Evolutionary conservation across 2,797 vertebrate genomes (phyloP), one percentile per base, ranked within the genome.

Genomic region (Eulemur coronatus): DNA sequence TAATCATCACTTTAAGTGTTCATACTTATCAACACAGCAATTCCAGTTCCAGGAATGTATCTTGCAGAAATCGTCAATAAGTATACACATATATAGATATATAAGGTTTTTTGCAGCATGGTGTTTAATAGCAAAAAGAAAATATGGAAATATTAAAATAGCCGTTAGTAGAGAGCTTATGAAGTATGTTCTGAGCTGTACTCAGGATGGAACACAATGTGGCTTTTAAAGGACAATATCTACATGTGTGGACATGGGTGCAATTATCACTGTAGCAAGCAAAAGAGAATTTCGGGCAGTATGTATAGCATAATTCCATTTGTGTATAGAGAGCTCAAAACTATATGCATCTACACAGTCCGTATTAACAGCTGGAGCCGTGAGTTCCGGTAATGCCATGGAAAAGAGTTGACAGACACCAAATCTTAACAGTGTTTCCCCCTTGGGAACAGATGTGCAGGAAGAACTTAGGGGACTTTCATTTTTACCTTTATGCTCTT

Each of bases 41-140:
- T 75, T 61, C 73, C 26, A 75, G 35, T 67, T 91, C 35, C 67
- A 91, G 69, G 38, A 91, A 67, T 15, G 15, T 52, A n/a, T 28
- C 2, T 38, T 70, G 13, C 43, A 79, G 67, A 93, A 84, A 84
- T 94, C 80, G 18, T 91, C 85, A 94, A 48, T 52, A 76, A 85
- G 52, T 22, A 30, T 65, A 30, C 12, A 38, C 2, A 55, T 5
- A 67, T 1, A 52, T 10, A 79, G 46, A 26, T 5, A 89, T 0
- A 30, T 0, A 46, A 81, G 59, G 24, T 28, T 92, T 69, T 70
- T 90, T 85, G 70, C 8, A 55, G 79, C 35, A 41, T 65, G 8
- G 2, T 80, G 94, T 93, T 92, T 80, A 86, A 87, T 13, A 94
- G 79, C 33, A 91, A 90, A 76, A 85, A 72, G 18, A 50, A 52